Percentiles rank a stretch among this genome's conserved stretches.
phyloP scores from a whole-genome alignment of 2,888 invertebrate genomes.

The Drosophila maculinotata region DNA sequence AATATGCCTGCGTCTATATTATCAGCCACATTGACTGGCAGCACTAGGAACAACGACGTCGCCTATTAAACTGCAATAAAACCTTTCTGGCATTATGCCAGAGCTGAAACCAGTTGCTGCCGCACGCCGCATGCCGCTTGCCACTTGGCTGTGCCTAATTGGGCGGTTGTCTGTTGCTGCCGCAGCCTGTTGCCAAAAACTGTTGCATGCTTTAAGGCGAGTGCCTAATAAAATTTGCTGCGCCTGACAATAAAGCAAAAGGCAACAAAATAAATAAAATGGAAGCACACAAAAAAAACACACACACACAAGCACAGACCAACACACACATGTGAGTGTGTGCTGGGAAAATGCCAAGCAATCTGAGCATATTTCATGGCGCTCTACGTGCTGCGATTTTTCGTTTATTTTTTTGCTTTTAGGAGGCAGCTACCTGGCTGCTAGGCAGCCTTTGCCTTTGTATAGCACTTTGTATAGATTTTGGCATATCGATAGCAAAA shows the following conservation, averaged over 20 bases:
- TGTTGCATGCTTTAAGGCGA: slow-evolving; percentile 74
- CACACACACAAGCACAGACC: background rate
- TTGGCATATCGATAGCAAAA: slow-evolving; percentile 72
- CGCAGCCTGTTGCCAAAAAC: slow-evolving; percentile 63
- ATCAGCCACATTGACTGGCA: slow-evolving; percentile 42
- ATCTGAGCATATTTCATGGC: slow-evolving; percentile 57
- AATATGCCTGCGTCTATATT: slow-evolving; percentile 52
- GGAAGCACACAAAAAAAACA: slow-evolving; percentile 22
- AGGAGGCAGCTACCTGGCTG: slow-evolving; percentile 10
- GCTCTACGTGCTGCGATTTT: slow-evolving; percentile 62
- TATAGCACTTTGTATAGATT: slow-evolving; percentile 66
- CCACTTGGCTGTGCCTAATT: slow-evolving; percentile 47
- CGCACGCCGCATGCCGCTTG: background rate
- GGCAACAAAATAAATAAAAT: slow-evolving; percentile 64
- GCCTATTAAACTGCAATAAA: slow-evolving; percentile 76
- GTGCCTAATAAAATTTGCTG: slow-evolving; percentile 73
- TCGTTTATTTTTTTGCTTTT: slow-evolving; percentile 27
- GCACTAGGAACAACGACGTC: slow-evolving; percentile 25
- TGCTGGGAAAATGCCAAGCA: slow-evolving; percentile 42
- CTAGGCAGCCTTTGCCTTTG: slow-evolving; percentile 35
- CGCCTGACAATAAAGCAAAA: slow-evolving; percentile 56
- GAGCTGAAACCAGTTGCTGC: slow-evolving; percentile 31
- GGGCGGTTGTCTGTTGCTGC: slow-evolving; percentile 46
- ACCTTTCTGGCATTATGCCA: slow-evolving; percentile 52
- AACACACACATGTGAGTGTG: background rate